These are phyloP conservation scores for Cnemophilus loriae DNA, from an alignment of 2,113 vertebrate species.

Conservation along the genomic window DNA sequence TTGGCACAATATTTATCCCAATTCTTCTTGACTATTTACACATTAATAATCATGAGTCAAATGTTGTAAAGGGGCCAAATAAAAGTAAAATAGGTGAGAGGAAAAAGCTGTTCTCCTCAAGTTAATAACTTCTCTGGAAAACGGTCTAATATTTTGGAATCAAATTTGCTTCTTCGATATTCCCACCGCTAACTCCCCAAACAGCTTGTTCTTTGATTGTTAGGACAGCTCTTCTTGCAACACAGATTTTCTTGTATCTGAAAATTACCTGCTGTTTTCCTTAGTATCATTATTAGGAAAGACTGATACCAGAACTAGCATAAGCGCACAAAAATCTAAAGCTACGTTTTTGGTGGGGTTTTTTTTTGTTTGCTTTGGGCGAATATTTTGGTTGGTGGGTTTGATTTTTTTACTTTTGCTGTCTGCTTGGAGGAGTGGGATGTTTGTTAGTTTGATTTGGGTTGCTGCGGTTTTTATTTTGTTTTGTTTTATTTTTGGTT, in stretches of 20 bases:
- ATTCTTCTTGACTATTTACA: neutral
- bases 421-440: neutral
- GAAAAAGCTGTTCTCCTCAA: neutral
- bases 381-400: neutral
- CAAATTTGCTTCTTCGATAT: neutral
- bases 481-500: neutral
- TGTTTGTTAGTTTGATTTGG: neutral
- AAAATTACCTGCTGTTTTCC: neutral
- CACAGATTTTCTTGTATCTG: neutral
- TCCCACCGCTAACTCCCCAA: neutral
- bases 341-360: accelerated
- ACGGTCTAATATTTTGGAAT: neutral
- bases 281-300: neutral
- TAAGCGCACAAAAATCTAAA: neutral
- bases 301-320: neutral
- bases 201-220: neutral
- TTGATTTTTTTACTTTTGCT: neutral
- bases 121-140: neutral
- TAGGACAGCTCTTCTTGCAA: neutral
- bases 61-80: neutral
- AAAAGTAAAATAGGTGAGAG: neutral
- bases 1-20: neutral
- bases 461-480: neutral
- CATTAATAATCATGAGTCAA: neutral
- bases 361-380: neutral